Evolutionary conservation across 2,113 vertebrate species (phyloP).

Genomic region (Scolopax mira): DNA sequence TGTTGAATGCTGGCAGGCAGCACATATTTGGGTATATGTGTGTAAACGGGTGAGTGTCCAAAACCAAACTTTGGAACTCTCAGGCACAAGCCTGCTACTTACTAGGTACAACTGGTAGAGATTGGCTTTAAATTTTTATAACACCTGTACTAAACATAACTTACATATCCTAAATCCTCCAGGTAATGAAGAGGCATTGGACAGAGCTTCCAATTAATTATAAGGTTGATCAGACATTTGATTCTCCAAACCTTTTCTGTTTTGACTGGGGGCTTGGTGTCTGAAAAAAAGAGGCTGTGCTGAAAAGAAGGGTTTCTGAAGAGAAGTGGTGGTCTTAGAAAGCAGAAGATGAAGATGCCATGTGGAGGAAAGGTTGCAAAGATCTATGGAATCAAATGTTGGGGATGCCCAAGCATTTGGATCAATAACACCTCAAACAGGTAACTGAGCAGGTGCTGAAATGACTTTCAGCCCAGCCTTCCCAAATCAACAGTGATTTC

Average conservation of each 20-base stretch:
- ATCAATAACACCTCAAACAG: not conserved
- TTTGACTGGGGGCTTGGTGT: not conserved
- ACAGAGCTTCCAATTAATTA: not conserved
- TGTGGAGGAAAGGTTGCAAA: fast-evolving
- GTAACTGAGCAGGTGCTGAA: not conserved
- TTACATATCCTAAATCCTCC: not conserved
- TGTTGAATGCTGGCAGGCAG: not conserved
- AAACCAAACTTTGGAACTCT: not conserved
- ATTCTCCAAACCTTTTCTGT: not conserved
- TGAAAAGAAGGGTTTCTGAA: not conserved
- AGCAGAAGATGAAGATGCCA: not conserved
- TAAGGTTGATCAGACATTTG: not conserved
- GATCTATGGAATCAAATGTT: not conserved
- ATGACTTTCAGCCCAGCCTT: not conserved
- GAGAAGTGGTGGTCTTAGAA: not conserved
- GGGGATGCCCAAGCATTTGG: not conserved
- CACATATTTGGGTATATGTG: not conserved
- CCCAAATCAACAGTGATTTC: not conserved
- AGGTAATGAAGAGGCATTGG: not conserved
- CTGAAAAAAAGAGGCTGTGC: not conserved
- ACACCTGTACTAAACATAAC: not conserved
- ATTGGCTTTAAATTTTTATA: not conserved
- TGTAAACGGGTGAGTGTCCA: not conserved
- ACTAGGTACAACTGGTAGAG: not conserved
- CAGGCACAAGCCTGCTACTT: not conserved